A percentile compares a stretch with the other conserved stretches of the same genome.
These are phyloP conservation scores for Esox niger DNA, from an alignment of 2,113 vertebrate genomes.

Conservation along the genomic window DNA sequence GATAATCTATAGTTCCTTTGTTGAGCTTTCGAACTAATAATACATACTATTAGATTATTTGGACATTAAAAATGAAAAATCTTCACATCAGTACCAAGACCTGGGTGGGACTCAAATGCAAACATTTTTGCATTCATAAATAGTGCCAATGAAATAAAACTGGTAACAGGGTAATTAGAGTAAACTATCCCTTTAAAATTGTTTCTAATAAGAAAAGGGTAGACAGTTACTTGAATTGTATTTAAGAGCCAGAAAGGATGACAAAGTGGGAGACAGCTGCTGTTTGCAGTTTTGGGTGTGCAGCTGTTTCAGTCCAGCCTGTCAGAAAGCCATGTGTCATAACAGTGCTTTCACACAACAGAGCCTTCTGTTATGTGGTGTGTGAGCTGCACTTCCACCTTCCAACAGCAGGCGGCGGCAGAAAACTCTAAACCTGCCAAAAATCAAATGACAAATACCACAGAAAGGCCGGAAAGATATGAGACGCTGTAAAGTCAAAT, in stretches of 20 bases:
- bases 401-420: slow-evolving; percentile 45
- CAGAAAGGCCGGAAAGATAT: too few species aligned
- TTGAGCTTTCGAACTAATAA: neutral
- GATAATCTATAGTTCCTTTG: too few species aligned
- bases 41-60: too few species aligned
- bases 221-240: neutral
- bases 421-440: slow-evolving; percentile 13
- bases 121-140: too few species aligned
- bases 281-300: slow-evolving; percentile 42
- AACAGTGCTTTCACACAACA: slow-evolving; percentile 39
- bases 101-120: too few species aligned
- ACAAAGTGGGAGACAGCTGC: neutral
- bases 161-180: too few species aligned
- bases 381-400: slow-evolving; percentile 38
- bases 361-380: slow-evolving; percentile 32
- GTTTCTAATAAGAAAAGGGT: neutral
- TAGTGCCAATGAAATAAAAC: too few species aligned
- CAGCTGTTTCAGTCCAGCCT: slow-evolving; percentile 37
- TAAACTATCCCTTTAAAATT: too few species aligned
- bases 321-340: slow-evolving; percentile 51
- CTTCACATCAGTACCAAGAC: too few species aligned
- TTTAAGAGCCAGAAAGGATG: neutral
- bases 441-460: too few species aligned
- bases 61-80: too few species aligned
- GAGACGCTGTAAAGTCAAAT: neutral